phyloP scores from a whole-genome alignment of 2,888 invertebrate species.

The Platycheirus rosarum region DNA sequence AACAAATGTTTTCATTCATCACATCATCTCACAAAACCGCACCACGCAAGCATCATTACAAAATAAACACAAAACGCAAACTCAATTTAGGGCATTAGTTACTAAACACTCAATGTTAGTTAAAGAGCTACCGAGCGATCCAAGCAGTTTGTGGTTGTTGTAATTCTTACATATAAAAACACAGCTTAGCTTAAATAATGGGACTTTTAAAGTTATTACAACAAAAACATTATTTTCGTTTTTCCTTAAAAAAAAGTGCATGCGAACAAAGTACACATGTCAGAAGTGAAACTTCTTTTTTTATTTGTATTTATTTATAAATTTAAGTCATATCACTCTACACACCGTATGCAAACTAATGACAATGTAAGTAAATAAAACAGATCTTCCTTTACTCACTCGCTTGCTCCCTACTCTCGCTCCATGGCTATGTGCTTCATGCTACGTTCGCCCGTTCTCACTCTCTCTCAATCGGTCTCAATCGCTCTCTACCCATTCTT shows the following conservation, averaged over 20 bases:
- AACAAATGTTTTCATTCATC: slow-evolving; percentile 56
- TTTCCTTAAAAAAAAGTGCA: slow-evolving; percentile 20
- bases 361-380: too few relatives aligned
- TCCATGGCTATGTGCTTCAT: too few relatives aligned
- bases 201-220: slow-evolving; percentile 75
- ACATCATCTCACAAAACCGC: slow-evolving; percentile 46
- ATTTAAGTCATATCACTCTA: too few relatives aligned
- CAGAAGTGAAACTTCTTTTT: too few relatives aligned
- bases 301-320: too few relatives aligned
- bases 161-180: slow-evolving; percentile 49
- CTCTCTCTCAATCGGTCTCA: too few relatives aligned
- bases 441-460: too few relatives aligned
- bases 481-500: too few relatives aligned
- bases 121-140: slow-evolving; percentile 55
- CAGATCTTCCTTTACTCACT: too few relatives aligned
- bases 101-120: slow-evolving; percentile 63
- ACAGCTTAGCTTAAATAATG: slow-evolving; percentile 75
- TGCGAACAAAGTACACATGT: too few relatives aligned
- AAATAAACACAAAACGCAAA: slow-evolving; percentile 68
- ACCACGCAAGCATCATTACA: slow-evolving; percentile 61
- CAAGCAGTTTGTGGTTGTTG: slow-evolving; percentile 68
- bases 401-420: too few relatives aligned
- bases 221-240: slow-evolving; percentile 59
- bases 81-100: slow-evolving; percentile 72
- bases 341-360: too few relatives aligned